Evolutionary conservation across 2,113 vertebrate genomes (phyloP).

Genomic region (Hippoglossus stenolepis): DNA sequence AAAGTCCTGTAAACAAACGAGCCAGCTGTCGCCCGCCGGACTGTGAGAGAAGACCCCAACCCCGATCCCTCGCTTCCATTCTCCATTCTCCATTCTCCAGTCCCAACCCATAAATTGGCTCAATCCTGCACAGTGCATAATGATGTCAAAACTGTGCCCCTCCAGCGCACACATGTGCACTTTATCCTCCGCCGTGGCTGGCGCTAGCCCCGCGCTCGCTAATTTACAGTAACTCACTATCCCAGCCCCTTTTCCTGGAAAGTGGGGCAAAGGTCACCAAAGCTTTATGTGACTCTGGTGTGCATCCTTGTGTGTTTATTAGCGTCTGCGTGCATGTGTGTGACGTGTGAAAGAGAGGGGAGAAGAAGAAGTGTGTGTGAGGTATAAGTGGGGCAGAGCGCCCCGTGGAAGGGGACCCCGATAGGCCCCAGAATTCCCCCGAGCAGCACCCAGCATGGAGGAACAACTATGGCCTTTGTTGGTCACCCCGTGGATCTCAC

Average conservation of each 20-base stretch:
- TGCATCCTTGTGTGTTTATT: constrained; percentile 34
- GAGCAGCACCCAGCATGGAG: constrained; percentile 65
- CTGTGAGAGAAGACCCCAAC: constrained; percentile 31
- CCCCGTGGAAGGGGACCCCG: constrained; percentile 62
- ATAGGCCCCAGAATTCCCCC: constrained; percentile 65
- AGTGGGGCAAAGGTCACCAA: constrained; percentile 62
- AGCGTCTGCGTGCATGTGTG: constrained; percentile 21
- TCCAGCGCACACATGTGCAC: not conserved
- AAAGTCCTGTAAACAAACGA: constrained; percentile 45
- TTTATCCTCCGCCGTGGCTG: constrained; percentile 12
- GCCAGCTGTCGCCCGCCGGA: constrained; percentile 8
- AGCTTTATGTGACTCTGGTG: constrained; percentile 27
- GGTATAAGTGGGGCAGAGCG: constrained; percentile 37
- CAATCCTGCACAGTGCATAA: not conserved
- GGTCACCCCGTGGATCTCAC: constrained; percentile 81
- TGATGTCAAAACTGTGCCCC: constrained; percentile 17
- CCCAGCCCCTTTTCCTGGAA: constrained; percentile 38
- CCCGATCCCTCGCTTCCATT: not conserved
- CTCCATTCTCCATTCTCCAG: constrained; percentile 28
- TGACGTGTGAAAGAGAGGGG: not conserved
- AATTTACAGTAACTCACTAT: constrained; percentile 37
- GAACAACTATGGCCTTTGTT: constrained; percentile 82
- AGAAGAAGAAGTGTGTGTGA: constrained; percentile 44
- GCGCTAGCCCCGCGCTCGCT: not conserved
- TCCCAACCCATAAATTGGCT: constrained; percentile 33